phyloP scores from a whole-genome alignment of 2,113 vertebrate genomes.

The Hypanus sabinus region DNA sequence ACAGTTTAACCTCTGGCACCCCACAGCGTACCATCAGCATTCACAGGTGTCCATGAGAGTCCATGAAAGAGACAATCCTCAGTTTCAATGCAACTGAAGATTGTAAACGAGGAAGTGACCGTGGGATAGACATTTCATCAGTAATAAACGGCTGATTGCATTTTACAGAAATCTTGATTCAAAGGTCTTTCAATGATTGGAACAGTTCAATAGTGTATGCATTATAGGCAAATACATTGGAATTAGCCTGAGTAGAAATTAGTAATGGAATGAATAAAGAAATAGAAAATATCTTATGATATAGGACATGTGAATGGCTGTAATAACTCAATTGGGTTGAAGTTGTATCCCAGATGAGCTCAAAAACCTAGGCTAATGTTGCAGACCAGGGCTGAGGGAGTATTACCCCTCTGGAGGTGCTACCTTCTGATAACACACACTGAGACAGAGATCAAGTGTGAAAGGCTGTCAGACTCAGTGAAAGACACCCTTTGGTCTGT shows the following conservation, averaged over 20 bases:
- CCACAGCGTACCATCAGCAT: background rate
- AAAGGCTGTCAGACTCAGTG: too few relatives aligned
- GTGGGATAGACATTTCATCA: background rate
- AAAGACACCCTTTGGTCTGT: too few relatives aligned
- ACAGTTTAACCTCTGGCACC: conserved; percentile 13
- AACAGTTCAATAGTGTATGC: background rate
- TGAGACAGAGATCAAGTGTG: too few relatives aligned
- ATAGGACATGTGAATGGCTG: too few relatives aligned
- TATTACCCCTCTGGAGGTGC: too few relatives aligned
- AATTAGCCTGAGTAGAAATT: background rate
- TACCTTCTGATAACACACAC: too few relatives aligned
- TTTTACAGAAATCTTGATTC: background rate
- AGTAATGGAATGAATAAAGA: background rate
- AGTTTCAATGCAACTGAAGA: background rate
- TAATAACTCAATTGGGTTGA: too few relatives aligned
- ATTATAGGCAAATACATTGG: background rate
- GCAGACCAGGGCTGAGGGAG: too few relatives aligned
- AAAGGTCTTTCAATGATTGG: background rate
- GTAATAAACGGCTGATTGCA: background rate
- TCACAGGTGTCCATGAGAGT: background rate
- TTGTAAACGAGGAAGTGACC: background rate
- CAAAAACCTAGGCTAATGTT: too few relatives aligned
- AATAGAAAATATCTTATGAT: background rate
- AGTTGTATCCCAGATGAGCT: too few relatives aligned
- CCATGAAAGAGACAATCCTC: background rate